These are phyloP conservation scores for Caenorhabditis sp. DNA, from an alignment of 2,888 invertebrate genomes.

Conservation along the genomic window DNA sequence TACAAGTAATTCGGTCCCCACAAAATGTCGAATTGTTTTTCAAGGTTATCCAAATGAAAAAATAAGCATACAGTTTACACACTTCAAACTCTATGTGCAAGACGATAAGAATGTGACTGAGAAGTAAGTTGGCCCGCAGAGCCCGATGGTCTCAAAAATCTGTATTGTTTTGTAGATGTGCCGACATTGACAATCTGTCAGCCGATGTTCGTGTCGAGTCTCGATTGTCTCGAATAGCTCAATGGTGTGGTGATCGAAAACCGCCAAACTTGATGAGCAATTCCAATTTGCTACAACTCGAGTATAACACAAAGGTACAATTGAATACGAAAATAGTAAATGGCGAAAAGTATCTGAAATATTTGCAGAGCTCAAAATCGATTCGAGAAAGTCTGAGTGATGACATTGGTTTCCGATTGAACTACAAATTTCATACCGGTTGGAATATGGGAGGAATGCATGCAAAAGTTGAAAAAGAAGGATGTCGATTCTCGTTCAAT, in stretches of 20 bases:
- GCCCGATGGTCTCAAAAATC: too few species aligned
- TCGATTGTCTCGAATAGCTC: conserved; percentile 84
- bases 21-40: conserved; percentile 46
- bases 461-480: conserved; percentile 66
- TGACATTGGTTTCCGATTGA: conserved; percentile 49
- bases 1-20: conserved; percentile 32
- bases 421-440: conserved; percentile 55
- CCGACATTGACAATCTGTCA: conserved; percentile 73
- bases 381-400: conserved; percentile 38
- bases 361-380: conserved; percentile 43
- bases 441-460: conserved; percentile 56
- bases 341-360: too few species aligned
- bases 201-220: conserved; percentile 82
- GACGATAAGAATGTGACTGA: conserved; percentile 45
- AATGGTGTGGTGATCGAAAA: conserved; percentile 82
- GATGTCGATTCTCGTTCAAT: conserved; percentile 85
- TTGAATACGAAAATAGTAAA: too few species aligned
- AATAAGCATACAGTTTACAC: conserved; percentile 61
- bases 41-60: conserved; percentile 59
- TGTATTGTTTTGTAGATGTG: conserved; percentile 80
- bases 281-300: conserved; percentile 84
- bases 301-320: conserved; percentile 77
- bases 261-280: conserved; percentile 93
- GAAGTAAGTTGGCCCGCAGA: conserved; percentile 33
- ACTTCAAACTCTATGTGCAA: conserved; percentile 66